Percentiles rank a stretch among this genome's conserved stretches.
phyloP scores from a whole-genome alignment of 2,888 invertebrate species.

The Ornithoptera alexandrae region DNA sequence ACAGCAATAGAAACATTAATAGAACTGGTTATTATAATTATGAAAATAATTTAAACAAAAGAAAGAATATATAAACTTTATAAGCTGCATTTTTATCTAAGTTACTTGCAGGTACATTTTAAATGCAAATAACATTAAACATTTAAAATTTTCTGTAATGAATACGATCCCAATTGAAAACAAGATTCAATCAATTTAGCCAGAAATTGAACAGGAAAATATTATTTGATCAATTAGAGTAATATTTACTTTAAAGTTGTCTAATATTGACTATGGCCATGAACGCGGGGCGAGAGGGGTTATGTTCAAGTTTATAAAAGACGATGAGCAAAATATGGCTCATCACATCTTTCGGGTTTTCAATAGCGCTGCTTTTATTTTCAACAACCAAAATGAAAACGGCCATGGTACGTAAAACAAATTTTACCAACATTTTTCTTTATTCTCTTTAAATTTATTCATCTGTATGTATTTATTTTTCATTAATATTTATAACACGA shows the following conservation, averaged over 20 bases:
- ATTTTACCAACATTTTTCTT: not conserved
- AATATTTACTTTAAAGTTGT: constrained; percentile 35
- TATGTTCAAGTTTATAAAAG: constrained; percentile 42
- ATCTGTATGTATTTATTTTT: no score
- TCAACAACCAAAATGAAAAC: constrained; percentile 43
- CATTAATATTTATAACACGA: no score
- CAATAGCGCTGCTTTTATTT: constrained; percentile 7
- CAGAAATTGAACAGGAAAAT: constrained; percentile 46
- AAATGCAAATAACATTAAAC: not conserved
- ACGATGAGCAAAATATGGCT: constrained; percentile 30
- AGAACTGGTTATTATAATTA: not conserved
- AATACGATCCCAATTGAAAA: constrained; percentile 2
- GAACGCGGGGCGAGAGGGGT: constrained; percentile 26
- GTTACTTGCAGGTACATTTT: not conserved
- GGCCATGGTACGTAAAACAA: constrained; percentile 45
- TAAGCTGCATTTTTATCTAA: not conserved
- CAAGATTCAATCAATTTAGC: constrained; percentile 32
- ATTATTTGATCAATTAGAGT: constrained; percentile 26
- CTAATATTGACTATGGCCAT: constrained; percentile 45
- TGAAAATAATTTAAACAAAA: not conserved
- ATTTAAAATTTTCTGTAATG: not conserved
- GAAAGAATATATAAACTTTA: not conserved
- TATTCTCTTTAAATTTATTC: not conserved
- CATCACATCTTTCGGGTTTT: constrained; percentile 14
- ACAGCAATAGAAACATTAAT: not conserved